Evolutionary conservation across 2,797 vertebrate genomes (phyloP), one percentile per base, ranked within the genome.

Genomic region (Pipistrellus kuhlii): DNA sequence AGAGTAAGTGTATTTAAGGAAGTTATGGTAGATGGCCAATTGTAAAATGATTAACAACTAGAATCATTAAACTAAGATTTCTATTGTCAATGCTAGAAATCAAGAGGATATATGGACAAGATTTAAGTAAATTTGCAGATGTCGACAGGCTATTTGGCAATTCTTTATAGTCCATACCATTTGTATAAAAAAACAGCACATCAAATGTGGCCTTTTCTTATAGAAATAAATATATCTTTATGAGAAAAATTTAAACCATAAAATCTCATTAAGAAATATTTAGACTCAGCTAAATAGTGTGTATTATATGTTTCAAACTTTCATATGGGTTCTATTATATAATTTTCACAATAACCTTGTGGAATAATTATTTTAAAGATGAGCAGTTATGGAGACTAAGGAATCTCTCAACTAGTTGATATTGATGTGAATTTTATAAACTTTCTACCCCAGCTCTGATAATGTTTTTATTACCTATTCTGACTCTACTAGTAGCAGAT

Each of bases 191-290:
- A 66, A 83, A 71, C 2, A 77, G 8, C 3, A 46, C 20, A 59
- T 51, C 32, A 69, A 46, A 59, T 38, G 62, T 41, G 17, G 8
- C 8, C 14, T 41, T 46, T 53, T 55, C 30, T 78, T 68, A 7
- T 2, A 90, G 41, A 88, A 91, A 73, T 13, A 55, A 72, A 81
- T 25, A 2, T 59, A 46, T 73, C 30, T 88, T 83, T 90, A 46
- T 62, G 21, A 87, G 66, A 90, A 82, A 68, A 3, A 53, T 5
- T 80, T 62, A 35, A 46, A 71, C 9, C 38, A 72, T 32, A 8
- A 78, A 91, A 88, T 91, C 23, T 83, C 21, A 86, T 21, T 21
- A 86, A 86, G 38, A 77, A 89, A 71, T 76, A 66, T 64, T 82
- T 78, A 48, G n/a, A 72, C 66, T 83, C 9, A 66, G 25, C 6